A percentile compares a stretch with the other conserved stretches of the same genome.
These are phyloP conservation scores for Cydia pomonella DNA, from an alignment of 1,140 invertebrate genomes.

Conservation along the genomic window DNA sequence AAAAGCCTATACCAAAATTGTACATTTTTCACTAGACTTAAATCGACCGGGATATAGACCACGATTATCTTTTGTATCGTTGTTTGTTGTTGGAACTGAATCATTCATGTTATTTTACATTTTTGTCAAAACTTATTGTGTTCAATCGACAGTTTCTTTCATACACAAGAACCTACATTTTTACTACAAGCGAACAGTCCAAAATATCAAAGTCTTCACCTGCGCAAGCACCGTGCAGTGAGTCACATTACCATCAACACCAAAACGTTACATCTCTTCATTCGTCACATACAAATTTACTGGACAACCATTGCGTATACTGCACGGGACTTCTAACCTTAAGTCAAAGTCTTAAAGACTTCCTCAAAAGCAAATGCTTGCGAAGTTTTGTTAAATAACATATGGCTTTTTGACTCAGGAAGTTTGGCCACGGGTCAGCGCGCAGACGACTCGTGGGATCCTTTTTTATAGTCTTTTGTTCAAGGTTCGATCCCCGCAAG, in stretches of 20 bases:
- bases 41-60: no score
- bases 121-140: no score
- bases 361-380: background rate
- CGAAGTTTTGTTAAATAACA: background rate
- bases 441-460: background rate
- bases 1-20: no score
- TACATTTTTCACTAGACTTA: no score
- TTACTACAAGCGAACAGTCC: background rate
- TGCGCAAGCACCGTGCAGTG: background rate
- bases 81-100: no score
- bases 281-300: background rate
- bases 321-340: background rate
- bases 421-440: background rate
- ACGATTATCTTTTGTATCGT: no score
- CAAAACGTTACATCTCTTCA: background rate
- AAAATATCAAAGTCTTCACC: constrained; percentile 11
- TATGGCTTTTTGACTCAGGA: background rate
- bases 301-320: background rate
- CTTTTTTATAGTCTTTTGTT: constrained; percentile 14
- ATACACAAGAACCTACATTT: no score
- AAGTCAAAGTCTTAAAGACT: background rate
- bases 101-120: no score
- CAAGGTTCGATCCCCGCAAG: constrained; percentile 13
- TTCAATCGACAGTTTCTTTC: no score
- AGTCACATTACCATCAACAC: background rate